Evolutionary conservation across 2,888 invertebrate genomes (phyloP), one percentile per base, ranked within the genome.

Genomic region (Agrotis ipsilon): DNA sequence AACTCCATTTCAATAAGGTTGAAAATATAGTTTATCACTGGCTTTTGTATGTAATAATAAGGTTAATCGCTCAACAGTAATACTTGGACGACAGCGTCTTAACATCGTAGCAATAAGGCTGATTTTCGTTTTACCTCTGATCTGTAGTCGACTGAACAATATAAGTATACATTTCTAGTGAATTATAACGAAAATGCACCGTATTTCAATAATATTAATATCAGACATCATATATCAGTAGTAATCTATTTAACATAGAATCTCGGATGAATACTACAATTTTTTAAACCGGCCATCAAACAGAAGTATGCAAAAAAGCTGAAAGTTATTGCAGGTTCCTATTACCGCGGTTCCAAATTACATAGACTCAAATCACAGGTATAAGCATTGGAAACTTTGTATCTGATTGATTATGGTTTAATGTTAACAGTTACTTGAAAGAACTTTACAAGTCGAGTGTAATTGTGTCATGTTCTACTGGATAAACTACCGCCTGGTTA

Each of bases 141-240:
- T 27, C 27, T 54, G 54, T 13, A 27, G 2, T 27, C 16, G 27
- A n/a, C 2, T 19, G 18, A n/a, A n/a, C 32, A 55, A 67, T 52
- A n/a, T 59, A 51, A 52, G 9, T 19, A 24, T 46, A 52, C 4
- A 52, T 51, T 46, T 1, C 16, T 59, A 9, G 52, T 51, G 11
- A 54, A 45, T 52, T 48, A 39, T 3, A 60, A 61, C 3, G 21
- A 46, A 61, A 32, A 72, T 72, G 57, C 43, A 45, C 48, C 32
- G 0, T 24, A 55, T 48, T 54, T 43, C 51, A 52, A 75, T 52
- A 72, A 75, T 67, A 67, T 54, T 52, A 72, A 75, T 67, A 66
- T 52, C 51, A 43, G 13, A 75, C 46, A 39, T 16, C 62, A 43
- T 48, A 65, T 57, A 51, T 45, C 45, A 75, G 16, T 46, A 57